phyloP scores from a whole-genome alignment of 1,140 invertebrate genomes.

The Macrostomum lignano region DNA sequence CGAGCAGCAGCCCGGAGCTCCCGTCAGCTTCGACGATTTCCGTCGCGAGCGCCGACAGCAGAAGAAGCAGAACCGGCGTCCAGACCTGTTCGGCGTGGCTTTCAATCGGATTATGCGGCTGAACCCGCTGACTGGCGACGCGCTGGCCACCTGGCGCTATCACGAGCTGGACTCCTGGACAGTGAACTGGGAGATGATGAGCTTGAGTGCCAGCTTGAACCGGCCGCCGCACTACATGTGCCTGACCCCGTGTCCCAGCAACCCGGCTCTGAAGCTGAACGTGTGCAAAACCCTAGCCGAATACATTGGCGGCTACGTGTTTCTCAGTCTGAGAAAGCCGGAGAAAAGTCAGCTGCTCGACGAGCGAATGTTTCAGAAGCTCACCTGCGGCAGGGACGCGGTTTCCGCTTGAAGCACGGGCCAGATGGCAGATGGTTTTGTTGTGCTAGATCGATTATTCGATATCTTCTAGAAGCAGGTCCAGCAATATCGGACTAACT shows the following conservation, averaged over 20 bases:
- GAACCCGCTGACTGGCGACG: slow-evolving; percentile 65
- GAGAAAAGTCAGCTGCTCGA: slow-evolving; percentile 87
- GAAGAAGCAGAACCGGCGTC: slow-evolving; percentile 7
- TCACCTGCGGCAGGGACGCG: no score
- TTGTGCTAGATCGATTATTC: no score
- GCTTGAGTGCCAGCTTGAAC: no score
- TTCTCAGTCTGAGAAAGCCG: slow-evolving; percentile 82
- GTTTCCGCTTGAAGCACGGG: no score
- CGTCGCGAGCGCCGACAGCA: no score
- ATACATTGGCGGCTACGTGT: slow-evolving; percentile 92
- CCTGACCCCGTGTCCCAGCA: no score
- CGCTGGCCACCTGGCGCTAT: slow-evolving; percentile 84
- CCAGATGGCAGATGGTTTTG: no score
- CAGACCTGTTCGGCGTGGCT: slow-evolving; percentile 67
- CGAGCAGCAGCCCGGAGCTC: slow-evolving; percentile 29
- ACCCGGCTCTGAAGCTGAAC: no score
- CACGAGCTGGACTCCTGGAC: slow-evolving; percentile 91
- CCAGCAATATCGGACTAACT: no score
- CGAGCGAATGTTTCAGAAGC: slow-evolving; percentile 86
- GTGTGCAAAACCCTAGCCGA: slow-evolving; percentile 95
- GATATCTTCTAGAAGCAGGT: no score
- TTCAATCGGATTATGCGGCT: slow-evolving; percentile 79
- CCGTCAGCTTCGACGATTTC: slow-evolving; percentile 4
- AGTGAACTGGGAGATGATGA: slow-evolving; percentile 97
- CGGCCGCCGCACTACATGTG: no score